A percentile compares a stretch with the other conserved stretches of the same genome.
Evolutionary conservation across 2,797 vertebrate species (phyloP).

Genomic region (Sebastes minor): DNA sequence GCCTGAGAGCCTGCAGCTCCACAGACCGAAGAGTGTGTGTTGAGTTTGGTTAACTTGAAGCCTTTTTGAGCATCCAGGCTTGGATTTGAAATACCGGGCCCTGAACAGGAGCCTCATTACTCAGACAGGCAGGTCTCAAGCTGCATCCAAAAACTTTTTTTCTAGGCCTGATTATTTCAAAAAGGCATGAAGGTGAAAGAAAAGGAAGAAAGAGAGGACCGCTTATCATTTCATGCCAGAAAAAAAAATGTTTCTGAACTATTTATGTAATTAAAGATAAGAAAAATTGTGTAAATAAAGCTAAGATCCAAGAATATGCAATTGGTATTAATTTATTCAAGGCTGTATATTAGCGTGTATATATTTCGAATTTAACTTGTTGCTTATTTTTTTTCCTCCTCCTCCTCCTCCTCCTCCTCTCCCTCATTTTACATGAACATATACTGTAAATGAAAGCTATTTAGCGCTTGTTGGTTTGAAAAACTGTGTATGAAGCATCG

Average conservation of each 20-base stretch:
- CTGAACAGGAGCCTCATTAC: slow-evolving; percentile 22
- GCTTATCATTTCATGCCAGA: slow-evolving; percentile 77
- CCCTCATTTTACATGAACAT: slow-evolving; percentile 87
- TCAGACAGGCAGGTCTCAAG: slow-evolving; percentile 46
- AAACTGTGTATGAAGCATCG: slow-evolving; percentile 83
- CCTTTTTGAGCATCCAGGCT: slow-evolving; percentile 28
- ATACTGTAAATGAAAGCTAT: slow-evolving; percentile 92
- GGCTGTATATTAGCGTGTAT: slow-evolving; percentile 98
- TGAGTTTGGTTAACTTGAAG: slow-evolving; percentile 46
- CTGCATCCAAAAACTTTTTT: slow-evolving; percentile 53
- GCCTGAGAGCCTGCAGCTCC: slow-evolving; percentile 33
- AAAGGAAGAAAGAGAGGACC: slow-evolving; percentile 32
- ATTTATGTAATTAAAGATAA: slow-evolving; percentile 96
- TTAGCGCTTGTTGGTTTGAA: slow-evolving; percentile 90
- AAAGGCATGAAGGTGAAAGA: slow-evolving; percentile 68
- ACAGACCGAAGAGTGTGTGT: slow-evolving; percentile 31
- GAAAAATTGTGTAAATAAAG: slow-evolving; percentile 97
- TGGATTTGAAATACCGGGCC: background rate
- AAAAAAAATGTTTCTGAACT: slow-evolving; percentile 84
- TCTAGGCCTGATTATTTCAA: slow-evolving; percentile 62
- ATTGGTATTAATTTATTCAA: slow-evolving; percentile 99
- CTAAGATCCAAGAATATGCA: slow-evolving; percentile 98
- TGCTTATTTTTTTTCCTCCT: slow-evolving; percentile 78
- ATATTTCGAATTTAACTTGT: slow-evolving; percentile 94
- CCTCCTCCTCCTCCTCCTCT: background rate